phyloP scores from a whole-genome alignment of 2,888 invertebrate species.

The Leptopilina myrica region DNA sequence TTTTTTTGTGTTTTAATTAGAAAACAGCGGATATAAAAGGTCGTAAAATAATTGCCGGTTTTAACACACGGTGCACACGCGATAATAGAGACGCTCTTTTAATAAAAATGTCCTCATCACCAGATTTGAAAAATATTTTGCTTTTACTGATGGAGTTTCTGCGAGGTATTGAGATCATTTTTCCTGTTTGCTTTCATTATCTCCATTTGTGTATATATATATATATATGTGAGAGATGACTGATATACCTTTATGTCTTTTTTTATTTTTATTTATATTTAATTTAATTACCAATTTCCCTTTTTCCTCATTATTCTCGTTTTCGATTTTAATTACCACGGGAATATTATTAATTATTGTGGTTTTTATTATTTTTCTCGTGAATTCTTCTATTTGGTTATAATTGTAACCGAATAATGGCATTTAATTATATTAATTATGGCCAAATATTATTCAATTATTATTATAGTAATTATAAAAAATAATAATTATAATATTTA shows the following conservation, averaged over 20 bases:
- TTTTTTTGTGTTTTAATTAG: not conserved
- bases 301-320: not conserved
- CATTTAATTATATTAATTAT: no score
- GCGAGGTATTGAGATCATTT: slow-evolving; percentile 1
- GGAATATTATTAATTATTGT: no score
- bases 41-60: not conserved
- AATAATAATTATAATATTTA: no score
- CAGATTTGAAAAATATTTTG: not conserved
- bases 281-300: not conserved
- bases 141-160: not conserved
- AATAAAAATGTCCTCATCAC: not conserved
- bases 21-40: slow-evolving; percentile 7
- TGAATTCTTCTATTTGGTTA: no score
- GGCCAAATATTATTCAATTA: no score
- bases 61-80: not conserved
- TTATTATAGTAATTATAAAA: no score
- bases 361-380: no score
- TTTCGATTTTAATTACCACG: not conserved
- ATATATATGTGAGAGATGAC: not conserved
- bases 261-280: not conserved
- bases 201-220: not conserved
- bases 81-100: not conserved
- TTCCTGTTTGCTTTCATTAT: slow-evolving; percentile 21
- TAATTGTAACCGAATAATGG: no score
- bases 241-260: slow-evolving; percentile 1